These are phyloP conservation scores for Andrena bicolor DNA, from an alignment of 2,888 invertebrate genomes.

Conservation along the genomic window DNA sequence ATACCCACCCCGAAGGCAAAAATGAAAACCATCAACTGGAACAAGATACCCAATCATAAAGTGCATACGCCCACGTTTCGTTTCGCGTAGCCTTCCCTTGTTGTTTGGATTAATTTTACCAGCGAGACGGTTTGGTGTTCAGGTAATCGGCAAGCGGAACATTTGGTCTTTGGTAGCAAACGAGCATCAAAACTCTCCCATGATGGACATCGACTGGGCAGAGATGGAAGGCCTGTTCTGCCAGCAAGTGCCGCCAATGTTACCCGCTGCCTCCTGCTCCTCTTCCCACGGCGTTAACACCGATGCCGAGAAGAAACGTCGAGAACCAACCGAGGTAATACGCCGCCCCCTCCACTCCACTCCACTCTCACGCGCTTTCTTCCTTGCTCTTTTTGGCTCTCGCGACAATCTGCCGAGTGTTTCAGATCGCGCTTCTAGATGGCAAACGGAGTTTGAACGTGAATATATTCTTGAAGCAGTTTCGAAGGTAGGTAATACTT, in stretches of 20 bases:
- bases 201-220: constrained; percentile 95
- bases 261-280: constrained; percentile 85
- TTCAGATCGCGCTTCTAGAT: constrained; percentile 94
- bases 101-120: not conserved
- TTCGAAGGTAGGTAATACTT: constrained; percentile 92
- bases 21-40: constrained; percentile 99
- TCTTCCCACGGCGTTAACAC: constrained; percentile 85
- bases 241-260: constrained; percentile 89
- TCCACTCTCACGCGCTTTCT: no score
- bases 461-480: constrained; percentile 99
- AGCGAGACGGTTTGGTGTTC: constrained; percentile 54
- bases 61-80: constrained; percentile 82
- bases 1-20: constrained; percentile 97
- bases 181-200: constrained; percentile 93
- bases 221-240: constrained; percentile 98
- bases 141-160: constrained; percentile 95
- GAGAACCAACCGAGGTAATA: constrained; percentile 91
- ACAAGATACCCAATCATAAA: constrained; percentile 97
- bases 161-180: constrained; percentile 97
- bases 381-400: no score
- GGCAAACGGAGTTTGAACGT: constrained; percentile 97
- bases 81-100: not conserved
- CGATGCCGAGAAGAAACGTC: constrained; percentile 88
- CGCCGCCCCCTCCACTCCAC: no score
- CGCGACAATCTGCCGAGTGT: constrained; percentile 38